phyloP scores from a whole-genome alignment of 2,888 invertebrate genomes.

The Bellardia bayeri region DNA sequence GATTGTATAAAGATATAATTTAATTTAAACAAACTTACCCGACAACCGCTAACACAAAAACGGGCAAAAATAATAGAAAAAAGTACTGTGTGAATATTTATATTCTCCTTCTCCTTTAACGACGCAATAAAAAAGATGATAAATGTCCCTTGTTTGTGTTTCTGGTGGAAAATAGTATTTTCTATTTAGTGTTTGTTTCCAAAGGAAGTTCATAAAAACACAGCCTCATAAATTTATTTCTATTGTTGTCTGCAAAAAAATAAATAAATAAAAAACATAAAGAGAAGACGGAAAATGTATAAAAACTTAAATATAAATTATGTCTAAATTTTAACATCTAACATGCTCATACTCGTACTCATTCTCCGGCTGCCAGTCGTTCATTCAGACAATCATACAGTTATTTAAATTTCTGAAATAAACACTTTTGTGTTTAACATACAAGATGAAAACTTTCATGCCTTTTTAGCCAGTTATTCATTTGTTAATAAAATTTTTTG shows the following conservation, averaged over 20 bases:
- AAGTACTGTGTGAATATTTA: conserved; percentile 9
- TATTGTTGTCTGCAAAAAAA: conserved; percentile 43
- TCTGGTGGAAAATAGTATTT: background rate
- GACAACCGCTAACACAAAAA: background rate
- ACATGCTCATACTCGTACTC: background rate
- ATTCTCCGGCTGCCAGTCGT: too few species aligned
- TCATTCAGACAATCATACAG: conserved; percentile 1
- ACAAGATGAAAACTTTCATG: conserved; percentile 19
- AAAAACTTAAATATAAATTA: conserved; percentile 3
- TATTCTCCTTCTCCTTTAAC: conserved; percentile 21
- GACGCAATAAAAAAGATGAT: conserved; percentile 50
- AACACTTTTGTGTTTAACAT: background rate
- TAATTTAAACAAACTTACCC: conserved; percentile 37
- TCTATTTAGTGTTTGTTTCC: conserved; percentile 1
- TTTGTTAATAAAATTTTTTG: conserved; percentile 41
- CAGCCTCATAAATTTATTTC: conserved; percentile 38
- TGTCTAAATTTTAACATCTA: background rate
- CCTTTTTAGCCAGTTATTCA: conserved; percentile 38
- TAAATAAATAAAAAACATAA: background rate
- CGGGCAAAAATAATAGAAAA: background rate
- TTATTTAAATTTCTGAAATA: conserved; percentile 9
- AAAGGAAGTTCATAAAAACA: conserved; percentile 49
- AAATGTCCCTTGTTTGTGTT: conserved; percentile 21
- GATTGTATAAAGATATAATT: background rate
- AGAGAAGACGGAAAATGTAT: background rate